Percentiles rank a stretch among this genome's conserved stretches.
Conservation (phyloP, 2,797 vertebrate genomes). For the Astyanax mexicanus region DNA sequence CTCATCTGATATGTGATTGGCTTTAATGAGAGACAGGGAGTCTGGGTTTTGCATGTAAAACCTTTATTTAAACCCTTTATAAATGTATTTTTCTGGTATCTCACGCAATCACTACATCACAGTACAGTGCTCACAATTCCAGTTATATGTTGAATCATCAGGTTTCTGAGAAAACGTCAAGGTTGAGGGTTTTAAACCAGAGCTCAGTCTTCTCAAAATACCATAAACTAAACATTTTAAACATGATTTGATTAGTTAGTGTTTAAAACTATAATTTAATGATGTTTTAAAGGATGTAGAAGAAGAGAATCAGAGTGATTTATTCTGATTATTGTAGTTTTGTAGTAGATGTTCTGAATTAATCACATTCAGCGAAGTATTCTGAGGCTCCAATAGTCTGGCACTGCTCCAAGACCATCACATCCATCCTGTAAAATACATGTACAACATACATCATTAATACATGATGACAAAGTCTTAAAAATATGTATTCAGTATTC, state of each 20-base stretch:
- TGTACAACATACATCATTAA: too few relatives aligned
- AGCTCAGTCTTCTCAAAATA: not conserved
- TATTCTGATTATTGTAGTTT: not conserved
- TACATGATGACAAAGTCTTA: too few relatives aligned
- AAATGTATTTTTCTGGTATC: not conserved
- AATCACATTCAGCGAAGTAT: slow-evolving; percentile 40
- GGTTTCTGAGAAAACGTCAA: not conserved
- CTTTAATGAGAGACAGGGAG: too few relatives aligned
- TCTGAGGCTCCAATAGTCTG: slow-evolving; percentile 3
- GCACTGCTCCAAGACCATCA: slow-evolving; percentile 24
- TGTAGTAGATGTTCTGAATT: not conserved
- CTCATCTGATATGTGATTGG: too few relatives aligned
- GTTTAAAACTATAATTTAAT: not conserved
- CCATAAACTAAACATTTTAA: not conserved
- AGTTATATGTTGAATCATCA: not conserved
- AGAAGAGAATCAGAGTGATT: not conserved
- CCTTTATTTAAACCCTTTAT: not conserved
- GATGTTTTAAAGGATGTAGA: too few relatives aligned
- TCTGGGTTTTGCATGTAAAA: not conserved
- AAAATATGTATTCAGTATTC: too few relatives aligned
- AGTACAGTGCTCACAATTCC: too few relatives aligned
- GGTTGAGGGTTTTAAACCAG: not conserved
- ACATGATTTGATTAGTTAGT: not conserved
- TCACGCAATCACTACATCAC: not conserved
- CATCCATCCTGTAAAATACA: slow-evolving; percentile 24